Base-by-base conservation (phyloP, 2,888 invertebrate species). In the Eucera pruinosa region DNA sequence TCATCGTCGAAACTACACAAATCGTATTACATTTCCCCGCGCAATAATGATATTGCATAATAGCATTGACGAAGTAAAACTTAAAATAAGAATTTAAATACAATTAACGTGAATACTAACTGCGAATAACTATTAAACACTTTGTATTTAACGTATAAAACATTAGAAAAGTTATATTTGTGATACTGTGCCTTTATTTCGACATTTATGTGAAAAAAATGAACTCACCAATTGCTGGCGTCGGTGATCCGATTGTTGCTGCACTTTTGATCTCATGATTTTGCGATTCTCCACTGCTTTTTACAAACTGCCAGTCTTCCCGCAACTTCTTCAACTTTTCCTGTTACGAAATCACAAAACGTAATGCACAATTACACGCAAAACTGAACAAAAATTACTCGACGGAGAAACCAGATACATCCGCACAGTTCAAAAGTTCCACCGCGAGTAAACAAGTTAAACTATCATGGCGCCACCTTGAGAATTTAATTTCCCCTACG, bases 231-330 rank as follows among this genome's bases (percentile, higher is more conserved):
- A 86, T 88, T 41, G 66, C 70, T 20, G 67, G n/a, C n/a, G n/a
- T n/a, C n/a, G n/a, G n/a, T n/a, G n/a, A n/a, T n/a, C n/a, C 91
- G 77, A 86, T 88, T 41, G 66, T 70, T 20, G 67, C 68, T 7
- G 80, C 69, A 52, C 68, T 23, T 20, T 61, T 72, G 0, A 70
- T n/a, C 61, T 85, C 84, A 43, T 82, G 62, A 65, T 78, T 84
- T 27, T 82, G 61, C n/a, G 73, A 48, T 52, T 90, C 92, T 7
- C 91, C 91, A 9, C 89, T 89, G 81, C 87, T 90, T 73, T 93
- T 93, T 70, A 94, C 92, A 84, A 92, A 93, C 18, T 93, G 92
- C 95, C 95, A 93, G 87, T 94, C 93, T 78, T 93, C 93, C 36
- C 93, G 91, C 74, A 95, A 89, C 70, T 93, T 93, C 81, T 91